phyloP scores from a whole-genome alignment of 1,140 invertebrate genomes.

The Drosophila arizonae region DNA sequence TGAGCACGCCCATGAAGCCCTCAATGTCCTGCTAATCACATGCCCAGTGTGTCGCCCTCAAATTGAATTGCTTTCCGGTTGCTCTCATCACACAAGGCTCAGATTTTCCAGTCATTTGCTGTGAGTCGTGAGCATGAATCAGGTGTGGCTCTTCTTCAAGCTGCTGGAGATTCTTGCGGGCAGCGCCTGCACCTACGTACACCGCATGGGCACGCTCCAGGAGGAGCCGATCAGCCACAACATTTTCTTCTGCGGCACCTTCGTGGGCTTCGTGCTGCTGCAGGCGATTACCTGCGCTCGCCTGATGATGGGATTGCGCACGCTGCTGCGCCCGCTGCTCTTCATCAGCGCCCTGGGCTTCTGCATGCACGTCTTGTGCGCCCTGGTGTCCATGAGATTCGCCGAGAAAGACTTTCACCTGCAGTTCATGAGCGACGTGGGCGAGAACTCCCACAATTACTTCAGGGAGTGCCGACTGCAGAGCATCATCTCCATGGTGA shows the following conservation, averaged over 20 bases:
- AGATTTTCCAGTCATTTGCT: neutral
- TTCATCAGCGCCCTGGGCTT: neutral
- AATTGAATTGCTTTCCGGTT: conserved; percentile 43
- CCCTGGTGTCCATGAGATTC: conserved; percentile 14
- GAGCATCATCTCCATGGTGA: conserved; percentile 4
- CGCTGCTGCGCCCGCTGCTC: conserved; percentile 22
- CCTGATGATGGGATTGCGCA: conserved; percentile 1
- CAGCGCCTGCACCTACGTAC: neutral
- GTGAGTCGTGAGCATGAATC: conserved; percentile 31
- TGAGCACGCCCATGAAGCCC: conserved; percentile 58
- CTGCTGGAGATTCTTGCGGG: conserved; percentile 4
- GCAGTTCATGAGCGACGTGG: conserved; percentile 24
- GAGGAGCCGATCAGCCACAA: conserved; percentile 29
- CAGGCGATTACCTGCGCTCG: neutral
- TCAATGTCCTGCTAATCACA: conserved; percentile 79
- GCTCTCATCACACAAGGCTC: neutral
- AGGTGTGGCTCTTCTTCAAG: conserved; percentile 34
- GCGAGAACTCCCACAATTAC: conserved; percentile 24
- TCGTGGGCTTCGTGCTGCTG: conserved; percentile 21
- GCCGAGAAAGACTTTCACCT: conserved; percentile 41
- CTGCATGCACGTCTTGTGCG: conserved; percentile 28
- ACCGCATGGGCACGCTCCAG: neutral
- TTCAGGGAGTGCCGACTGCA: conserved; percentile 26
- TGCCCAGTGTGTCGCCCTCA: conserved; percentile 25
- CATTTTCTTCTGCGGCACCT: conserved; percentile 40